Conservation (phyloP, 2,888 invertebrate species). For the Eilema depressum region DNA sequence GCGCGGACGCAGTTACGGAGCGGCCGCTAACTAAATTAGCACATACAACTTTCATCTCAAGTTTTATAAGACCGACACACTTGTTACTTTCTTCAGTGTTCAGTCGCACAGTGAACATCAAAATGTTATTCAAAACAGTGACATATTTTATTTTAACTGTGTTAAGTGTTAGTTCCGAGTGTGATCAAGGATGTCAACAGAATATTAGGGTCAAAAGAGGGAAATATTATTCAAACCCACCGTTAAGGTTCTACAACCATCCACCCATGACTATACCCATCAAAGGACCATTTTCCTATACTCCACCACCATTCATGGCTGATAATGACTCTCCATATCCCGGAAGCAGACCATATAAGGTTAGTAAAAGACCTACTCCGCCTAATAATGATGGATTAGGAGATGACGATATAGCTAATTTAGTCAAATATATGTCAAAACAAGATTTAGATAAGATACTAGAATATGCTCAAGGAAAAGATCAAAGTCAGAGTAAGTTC, state of each 20-base stretch:
- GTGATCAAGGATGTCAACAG: slow-evolving; percentile 51
- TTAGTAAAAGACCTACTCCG: slow-evolving; percentile 65
- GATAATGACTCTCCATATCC: slow-evolving; percentile 57
- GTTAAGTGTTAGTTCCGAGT: slow-evolving; percentile 61
- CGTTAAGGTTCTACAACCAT: slow-evolving; percentile 66
- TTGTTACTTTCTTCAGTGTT: slow-evolving; percentile 73
- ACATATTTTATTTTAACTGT: slow-evolving; percentile 43
- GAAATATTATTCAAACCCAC: slow-evolving; percentile 70
- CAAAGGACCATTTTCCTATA: slow-evolving; percentile 69
- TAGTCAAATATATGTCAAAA: slow-evolving; percentile 76
- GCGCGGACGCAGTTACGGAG: slow-evolving; percentile 39
- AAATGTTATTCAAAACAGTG: slow-evolving; percentile 42
- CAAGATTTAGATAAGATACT: slow-evolving; percentile 77
- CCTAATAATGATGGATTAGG: slow-evolving; percentile 65
- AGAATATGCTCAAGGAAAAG: slow-evolving; percentile 65
- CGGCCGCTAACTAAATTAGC: slow-evolving; percentile 76
- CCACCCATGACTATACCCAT: slow-evolving; percentile 63
- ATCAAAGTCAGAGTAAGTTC: slow-evolving; percentile 41
- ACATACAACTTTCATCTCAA: slow-evolving; percentile 71
- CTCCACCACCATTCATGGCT: slow-evolving; percentile 68
- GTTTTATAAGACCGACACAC: slow-evolving; percentile 73
- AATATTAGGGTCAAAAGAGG: slow-evolving; percentile 71
- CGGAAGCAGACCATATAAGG: slow-evolving; percentile 64
- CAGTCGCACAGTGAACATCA: slow-evolving; percentile 44
- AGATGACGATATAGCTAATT: slow-evolving; percentile 74